Evolutionary conservation across 1,140 invertebrate species (phyloP).

Genomic region (Planococcus citri): DNA sequence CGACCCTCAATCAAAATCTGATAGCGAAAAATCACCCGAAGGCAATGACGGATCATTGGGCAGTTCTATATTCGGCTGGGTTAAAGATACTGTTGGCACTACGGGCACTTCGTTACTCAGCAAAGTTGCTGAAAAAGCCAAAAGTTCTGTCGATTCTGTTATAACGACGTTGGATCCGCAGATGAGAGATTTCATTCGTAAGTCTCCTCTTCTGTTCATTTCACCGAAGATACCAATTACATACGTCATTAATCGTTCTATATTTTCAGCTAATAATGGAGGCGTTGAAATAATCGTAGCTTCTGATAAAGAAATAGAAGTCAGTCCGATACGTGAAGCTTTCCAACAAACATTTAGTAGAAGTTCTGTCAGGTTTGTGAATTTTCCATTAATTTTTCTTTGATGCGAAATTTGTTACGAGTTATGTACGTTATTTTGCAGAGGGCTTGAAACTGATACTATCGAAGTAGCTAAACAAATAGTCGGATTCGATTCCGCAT

Average conservation of each 20-base stretch:
- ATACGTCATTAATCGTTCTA: constrained; percentile 29
- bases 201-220: constrained; percentile 33
- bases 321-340: constrained; percentile 65
- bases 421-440: constrained; percentile 30
- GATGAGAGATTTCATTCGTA: constrained; percentile 78
- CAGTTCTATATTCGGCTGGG: constrained; percentile 37
- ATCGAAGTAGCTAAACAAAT: constrained; percentile 51
- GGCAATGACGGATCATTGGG: neutral
- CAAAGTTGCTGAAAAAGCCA: constrained; percentile 65
- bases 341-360: constrained; percentile 56
- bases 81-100: constrained; percentile 38
- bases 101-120: constrained; percentile 36
- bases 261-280: constrained; percentile 21
- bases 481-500: constrained; percentile 59
- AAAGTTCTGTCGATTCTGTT: constrained; percentile 69
- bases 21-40: neutral
- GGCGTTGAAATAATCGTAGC: constrained; percentile 63
- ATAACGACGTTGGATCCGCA: constrained; percentile 81
- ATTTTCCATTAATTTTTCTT: constrained; percentile 13
- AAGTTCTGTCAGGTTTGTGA: constrained; percentile 24
- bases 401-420: constrained; percentile 16
- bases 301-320: constrained; percentile 62
- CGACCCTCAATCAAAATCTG: neutral
- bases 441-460: constrained; percentile 44
- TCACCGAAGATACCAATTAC: neutral